Base-by-base conservation (phyloP, 1,140 invertebrate species). In the Drosophila erecta region DNA sequence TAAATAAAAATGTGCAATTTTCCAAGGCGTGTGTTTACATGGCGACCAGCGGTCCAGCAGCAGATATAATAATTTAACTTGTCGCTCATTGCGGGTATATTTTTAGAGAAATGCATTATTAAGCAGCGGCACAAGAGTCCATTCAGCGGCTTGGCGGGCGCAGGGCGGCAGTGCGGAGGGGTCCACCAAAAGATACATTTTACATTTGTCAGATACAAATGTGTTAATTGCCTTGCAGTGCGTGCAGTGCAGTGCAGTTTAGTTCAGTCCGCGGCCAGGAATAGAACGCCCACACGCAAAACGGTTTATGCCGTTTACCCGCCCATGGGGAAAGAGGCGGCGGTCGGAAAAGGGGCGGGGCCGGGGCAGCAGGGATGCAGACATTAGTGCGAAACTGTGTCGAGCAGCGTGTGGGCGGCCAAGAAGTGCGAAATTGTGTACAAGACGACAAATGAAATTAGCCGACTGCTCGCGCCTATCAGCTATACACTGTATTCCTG, bases 151-250 rank as follows among this genome's bases (percentile, higher is more conserved):
- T 20, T 30, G 46, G 14, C 14, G 7, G 14, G 30, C 8, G 30
- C 4, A 35, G 53, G 76, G 73, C 55, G 69, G 47, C 41, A 11
- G 8, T n/a, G 59, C 41, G 50, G 30, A 40, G 20, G 35, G 17
- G 35, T 57, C 47, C 70, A 61, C 47, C 66, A 33, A 69, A 69
- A 87, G 81, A 85, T 85, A 78, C 78, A 86, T 62, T 79, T 81
- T 87, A 66, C 79, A 87, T 87, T 89, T 87, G 83, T 89, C 83
- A 87, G 83, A 87, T 87, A 89, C 84, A 87, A 89, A 87, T 83
- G 84, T 89, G 83, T 87, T 86, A 86, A 86, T 86, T 86, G 83
- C 79, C 71, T 74, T 53, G 61, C 79, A 76, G 58, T 83, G 83
- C 84, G 71, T 89, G 64, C 64, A 46, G 22, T 67, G 59, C 64